Evolutionary conservation across 2,113 vertebrate genomes (phyloP).

Genomic region (Anthoscopus minutus): DNA sequence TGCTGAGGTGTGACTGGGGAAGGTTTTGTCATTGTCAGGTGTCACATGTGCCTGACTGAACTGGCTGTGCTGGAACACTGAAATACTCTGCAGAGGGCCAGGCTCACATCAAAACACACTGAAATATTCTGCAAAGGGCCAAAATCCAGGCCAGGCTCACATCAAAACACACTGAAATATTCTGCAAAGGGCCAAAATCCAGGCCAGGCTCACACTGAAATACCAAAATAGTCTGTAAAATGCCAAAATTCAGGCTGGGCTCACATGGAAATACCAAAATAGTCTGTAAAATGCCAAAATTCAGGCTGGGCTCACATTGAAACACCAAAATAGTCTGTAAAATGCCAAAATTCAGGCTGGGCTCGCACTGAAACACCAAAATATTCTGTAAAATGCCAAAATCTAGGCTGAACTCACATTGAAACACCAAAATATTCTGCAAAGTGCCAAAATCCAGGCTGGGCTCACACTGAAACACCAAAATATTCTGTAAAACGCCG

Average conservation of each 20-base stretch:
- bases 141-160: fast-evolving
- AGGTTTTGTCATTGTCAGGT: neutral
- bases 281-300: neutral
- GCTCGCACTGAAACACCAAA: fast-evolving
- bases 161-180: neutral
- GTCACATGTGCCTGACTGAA: fast-evolving
- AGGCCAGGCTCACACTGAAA: fast-evolving
- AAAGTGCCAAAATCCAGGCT: neutral
- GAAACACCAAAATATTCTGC: fast-evolving
- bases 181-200: neutral
- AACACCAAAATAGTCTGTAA: fast-evolving
- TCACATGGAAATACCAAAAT: fast-evolving
- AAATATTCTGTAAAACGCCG: fast-evolving
- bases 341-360: neutral
- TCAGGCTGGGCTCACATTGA: fast-evolving
- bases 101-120: fast-evolving
- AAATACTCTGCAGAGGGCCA: neutral
- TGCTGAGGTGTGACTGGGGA: fast-evolving
- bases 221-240: fast-evolving
- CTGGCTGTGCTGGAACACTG: neutral
- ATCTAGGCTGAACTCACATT: fast-evolving
- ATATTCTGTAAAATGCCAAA: neutral
- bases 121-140: neutral
- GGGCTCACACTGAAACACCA: fast-evolving
- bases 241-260: neutral